A percentile compares a stretch with the other conserved stretches of the same genome.
Evolutionary conservation across 2,113 vertebrate species (phyloP).

Genomic region (Hemichromis elongatus): DNA sequence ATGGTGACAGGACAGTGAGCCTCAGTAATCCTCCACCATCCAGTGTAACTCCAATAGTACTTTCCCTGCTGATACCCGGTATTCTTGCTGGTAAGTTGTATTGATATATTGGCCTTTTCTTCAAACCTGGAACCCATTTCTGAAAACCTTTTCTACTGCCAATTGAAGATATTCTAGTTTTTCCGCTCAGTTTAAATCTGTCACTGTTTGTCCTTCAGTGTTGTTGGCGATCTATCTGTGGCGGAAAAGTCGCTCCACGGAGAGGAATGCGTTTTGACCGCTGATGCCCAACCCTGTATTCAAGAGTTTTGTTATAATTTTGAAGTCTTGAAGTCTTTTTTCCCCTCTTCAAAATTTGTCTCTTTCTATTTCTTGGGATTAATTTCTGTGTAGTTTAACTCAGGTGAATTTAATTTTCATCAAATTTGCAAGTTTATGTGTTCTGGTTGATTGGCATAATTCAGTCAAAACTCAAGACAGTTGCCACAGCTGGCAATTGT

Average conservation of each 20-base stretch:
- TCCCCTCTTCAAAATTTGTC: not conserved
- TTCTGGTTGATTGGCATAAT: not conserved
- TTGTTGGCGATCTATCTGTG: not conserved
- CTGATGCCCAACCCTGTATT: too few species aligned
- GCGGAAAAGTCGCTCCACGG: not conserved
- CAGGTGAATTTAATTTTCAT: not conserved
- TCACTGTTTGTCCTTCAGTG: not conserved
- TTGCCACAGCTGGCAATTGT: not conserved
- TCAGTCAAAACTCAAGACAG: accelerated
- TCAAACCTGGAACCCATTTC: accelerated
- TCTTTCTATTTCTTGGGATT: not conserved
- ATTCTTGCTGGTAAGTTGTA: not conserved
- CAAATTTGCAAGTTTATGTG: accelerated
- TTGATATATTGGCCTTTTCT: not conserved
- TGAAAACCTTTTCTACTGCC: not conserved
- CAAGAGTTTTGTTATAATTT: not conserved
- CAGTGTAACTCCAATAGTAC: not conserved
- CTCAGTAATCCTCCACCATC: not conserved
- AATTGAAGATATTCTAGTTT: not conserved
- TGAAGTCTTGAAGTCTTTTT: not conserved
- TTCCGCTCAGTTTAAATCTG: not conserved
- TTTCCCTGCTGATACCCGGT: not conserved
- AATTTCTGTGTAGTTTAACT: not conserved
- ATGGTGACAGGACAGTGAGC: constrained; percentile 63
- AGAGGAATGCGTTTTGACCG: accelerated